Evolutionary conservation across 2,113 vertebrate species (phyloP), one percentile per base, ranked within the genome.

Genomic region (Hypomesus transpacificus): DNA sequence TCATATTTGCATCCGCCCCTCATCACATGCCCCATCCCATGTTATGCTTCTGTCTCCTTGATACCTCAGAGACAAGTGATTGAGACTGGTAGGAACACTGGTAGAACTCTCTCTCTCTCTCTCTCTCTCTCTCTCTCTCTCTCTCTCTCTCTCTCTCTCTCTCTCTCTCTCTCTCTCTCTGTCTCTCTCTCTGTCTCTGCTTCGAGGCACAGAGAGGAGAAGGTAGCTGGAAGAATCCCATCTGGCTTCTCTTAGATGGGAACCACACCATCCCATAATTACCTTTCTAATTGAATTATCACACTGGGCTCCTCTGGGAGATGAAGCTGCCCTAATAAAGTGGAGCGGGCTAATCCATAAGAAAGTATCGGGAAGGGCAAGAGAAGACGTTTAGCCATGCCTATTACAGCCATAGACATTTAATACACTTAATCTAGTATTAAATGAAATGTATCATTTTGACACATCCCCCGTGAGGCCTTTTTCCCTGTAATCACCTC

Each of bases 281-380:
- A 71, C 53, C 39, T 79, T 69, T 76, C 79, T 90, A 90, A 91
- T 91, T 90, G 69, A 90, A 91, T 89, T 80, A 87, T 90, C 81
- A 87, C 84, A 83, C 82, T 69, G 50, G 51, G 52, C 70, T 86
- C 80, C 81, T 82, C 70, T 71, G 82, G 88, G 87, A 86, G 65
- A 61, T 59, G 53, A 75, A 50, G 64, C 74, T 0, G 6, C 77
- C 77, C 77, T 78, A 83, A 84, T 83, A 80, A 84, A 87, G 70
- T 78, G 54, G n/a, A 79, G 79, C 46, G 73, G 90, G 79, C 84
- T 85, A 87, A 87, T 88, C 85, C 81, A 84, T 80, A 80, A 78
- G 74, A 76, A 88, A 86, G 69, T 84, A 83, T 65, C 82, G 75
- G 69, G 75, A 72, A 75, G 80, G 79, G 79, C 78, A 75, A 7